These are phyloP conservation scores for Cheilosia vernalis DNA, from an alignment of 2,888 invertebrate species.

Conservation along the genomic window DNA sequence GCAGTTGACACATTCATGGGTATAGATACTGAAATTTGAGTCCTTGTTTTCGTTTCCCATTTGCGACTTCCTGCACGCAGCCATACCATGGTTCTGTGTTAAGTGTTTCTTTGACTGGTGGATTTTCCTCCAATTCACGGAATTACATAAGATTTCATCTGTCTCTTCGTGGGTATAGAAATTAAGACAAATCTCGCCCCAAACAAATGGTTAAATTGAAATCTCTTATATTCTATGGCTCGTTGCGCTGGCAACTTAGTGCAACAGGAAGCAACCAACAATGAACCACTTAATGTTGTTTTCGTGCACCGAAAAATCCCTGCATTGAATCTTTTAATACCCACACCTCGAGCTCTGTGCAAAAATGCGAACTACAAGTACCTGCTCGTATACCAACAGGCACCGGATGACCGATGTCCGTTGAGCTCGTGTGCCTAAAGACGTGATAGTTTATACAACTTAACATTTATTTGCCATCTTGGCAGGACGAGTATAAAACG, in stretches of 20 bases:
- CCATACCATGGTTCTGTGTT: not conserved
- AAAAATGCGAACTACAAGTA: constrained; percentile 50
- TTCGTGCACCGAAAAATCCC: constrained; percentile 74
- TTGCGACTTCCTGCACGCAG: constrained; percentile 47
- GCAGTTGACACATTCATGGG: not conserved
- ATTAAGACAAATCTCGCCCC: constrained; percentile 67
- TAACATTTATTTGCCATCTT: constrained; percentile 72
- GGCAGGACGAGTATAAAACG: constrained; percentile 34
- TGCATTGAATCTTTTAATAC: constrained; percentile 57
- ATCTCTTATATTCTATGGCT: constrained; percentile 58
- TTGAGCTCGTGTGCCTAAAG: constrained; percentile 74
- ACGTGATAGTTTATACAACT: constrained; percentile 75
- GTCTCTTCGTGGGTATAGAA: constrained; percentile 27
- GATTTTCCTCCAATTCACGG: constrained; percentile 37
- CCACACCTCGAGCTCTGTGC: constrained; percentile 48
- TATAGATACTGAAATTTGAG: constrained; percentile 58
- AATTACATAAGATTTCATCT: constrained; percentile 65
- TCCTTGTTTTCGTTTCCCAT: constrained; percentile 55
- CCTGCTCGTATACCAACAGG: not conserved
- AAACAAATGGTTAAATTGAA: constrained; percentile 67
- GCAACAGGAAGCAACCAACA: constrained; percentile 73
- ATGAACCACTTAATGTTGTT: constrained; percentile 73
- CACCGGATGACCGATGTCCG: constrained; percentile 70
- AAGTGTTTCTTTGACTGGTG: constrained; percentile 63
- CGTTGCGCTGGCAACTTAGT: constrained; percentile 11